These are phyloP conservation scores for Mus pahari DNA, from an alignment of 2,113 vertebrate species.

Conservation along the genomic window DNA sequence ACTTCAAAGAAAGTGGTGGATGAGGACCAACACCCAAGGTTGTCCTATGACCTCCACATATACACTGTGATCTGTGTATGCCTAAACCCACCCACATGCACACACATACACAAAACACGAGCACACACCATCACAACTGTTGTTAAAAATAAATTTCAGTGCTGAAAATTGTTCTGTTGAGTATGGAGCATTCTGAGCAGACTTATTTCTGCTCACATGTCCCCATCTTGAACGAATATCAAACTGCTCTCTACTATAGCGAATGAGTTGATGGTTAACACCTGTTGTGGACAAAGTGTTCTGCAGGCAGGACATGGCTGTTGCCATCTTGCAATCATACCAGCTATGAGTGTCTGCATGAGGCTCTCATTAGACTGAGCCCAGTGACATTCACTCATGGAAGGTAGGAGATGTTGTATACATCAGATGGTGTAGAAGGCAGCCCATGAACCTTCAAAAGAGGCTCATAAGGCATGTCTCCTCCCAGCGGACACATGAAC, in stretches of 20 bases:
- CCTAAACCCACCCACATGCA: background rate
- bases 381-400: background rate
- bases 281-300: background rate
- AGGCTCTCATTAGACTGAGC: background rate
- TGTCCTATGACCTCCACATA: background rate
- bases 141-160: background rate
- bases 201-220: background rate
- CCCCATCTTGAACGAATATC: background rate
- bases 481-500: too few species aligned
- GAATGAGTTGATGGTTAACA: background rate
- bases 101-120: background rate
- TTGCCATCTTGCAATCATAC: background rate
- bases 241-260: too few species aligned
- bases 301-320: background rate
- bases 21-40: background rate
- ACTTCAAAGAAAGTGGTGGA: background rate
- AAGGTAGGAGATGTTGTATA: too few species aligned
- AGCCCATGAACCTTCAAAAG: too few species aligned
- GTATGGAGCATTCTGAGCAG: background rate
- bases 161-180: background rate
- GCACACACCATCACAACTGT: background rate
- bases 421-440: background rate
- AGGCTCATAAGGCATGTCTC: background rate
- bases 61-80: background rate
- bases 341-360: background rate